phyloP scores from a whole-genome alignment of 2,113 vertebrate species.

The Pangasianodon gigas region DNA sequence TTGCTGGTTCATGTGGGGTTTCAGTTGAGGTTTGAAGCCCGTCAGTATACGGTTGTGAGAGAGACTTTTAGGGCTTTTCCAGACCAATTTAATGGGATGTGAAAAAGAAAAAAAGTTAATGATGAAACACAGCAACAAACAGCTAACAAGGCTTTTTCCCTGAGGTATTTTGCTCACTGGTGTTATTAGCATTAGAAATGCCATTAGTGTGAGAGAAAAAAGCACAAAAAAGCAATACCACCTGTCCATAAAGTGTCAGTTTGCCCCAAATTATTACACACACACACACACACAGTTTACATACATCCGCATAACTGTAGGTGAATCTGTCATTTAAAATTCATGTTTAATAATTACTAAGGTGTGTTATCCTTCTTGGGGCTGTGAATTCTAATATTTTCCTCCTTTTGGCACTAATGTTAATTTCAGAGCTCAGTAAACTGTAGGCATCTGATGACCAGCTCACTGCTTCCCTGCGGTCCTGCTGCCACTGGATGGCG shows the following conservation, averaged over 20 bases:
- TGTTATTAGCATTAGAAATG: background rate
- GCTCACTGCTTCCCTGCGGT: background rate
- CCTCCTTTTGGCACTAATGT: background rate
- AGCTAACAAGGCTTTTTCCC: background rate
- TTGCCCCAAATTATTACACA: background rate
- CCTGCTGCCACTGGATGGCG: background rate
- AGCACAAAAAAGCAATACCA: background rate
- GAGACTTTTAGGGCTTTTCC: background rate
- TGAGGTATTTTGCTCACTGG: background rate
- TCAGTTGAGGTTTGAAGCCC: background rate
- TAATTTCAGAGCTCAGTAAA: background rate
- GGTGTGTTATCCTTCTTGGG: background rate
- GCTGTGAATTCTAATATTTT: too few species aligned
- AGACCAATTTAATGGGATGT: background rate
- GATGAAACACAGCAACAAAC: background rate
- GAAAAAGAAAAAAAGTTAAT: background rate
- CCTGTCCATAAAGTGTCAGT: background rate
- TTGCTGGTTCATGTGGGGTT: background rate
- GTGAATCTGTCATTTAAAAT: background rate
- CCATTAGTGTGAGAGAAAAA: background rate
- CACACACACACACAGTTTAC: background rate
- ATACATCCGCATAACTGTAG: background rate
- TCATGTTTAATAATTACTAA: background rate
- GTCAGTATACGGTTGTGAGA: background rate
- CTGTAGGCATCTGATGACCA: background rate